These are phyloP conservation scores for Hormiphora californensis DNA, from an alignment of 37 sponge, comb jelly and placozoan species.

Conservation along the genomic window DNA sequence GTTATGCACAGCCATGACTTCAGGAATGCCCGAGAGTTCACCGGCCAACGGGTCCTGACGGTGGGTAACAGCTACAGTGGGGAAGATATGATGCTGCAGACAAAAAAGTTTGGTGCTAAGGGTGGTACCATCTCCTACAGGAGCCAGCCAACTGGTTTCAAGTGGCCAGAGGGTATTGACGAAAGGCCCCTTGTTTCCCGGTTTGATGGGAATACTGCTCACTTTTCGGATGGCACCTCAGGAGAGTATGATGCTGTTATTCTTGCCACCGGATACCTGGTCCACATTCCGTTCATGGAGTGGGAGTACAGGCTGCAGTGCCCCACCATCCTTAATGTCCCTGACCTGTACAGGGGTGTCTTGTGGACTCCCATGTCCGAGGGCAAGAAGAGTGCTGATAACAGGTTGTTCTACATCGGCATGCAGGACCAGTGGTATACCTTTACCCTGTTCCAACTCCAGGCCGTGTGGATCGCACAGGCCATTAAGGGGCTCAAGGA, in stretches of 20 bases:
- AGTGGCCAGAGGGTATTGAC: slow-evolving; percentile 53
- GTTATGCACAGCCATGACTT: slow-evolving; percentile 61
- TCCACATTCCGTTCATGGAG: slow-evolving; percentile 59
- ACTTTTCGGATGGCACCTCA: slow-evolving; percentile 52
- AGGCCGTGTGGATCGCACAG: slow-evolving; percentile 56
- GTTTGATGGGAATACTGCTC: slow-evolving; percentile 45
- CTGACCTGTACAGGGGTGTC: slow-evolving; percentile 54
- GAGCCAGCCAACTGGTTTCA: slow-evolving; percentile 55
- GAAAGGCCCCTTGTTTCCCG: slow-evolving; percentile 25
- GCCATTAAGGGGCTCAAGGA: slow-evolving; percentile 49
- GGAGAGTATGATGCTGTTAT: slow-evolving; percentile 57
- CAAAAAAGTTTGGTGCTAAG: slow-evolving; percentile 57
- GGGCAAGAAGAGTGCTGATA: not conserved
- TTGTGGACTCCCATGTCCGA: not conserved
- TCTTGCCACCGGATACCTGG: slow-evolving; percentile 60
- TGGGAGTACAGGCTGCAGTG: slow-evolving; percentile 40
- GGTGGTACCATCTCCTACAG: slow-evolving; percentile 50
- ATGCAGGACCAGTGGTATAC: slow-evolving; percentile 62
- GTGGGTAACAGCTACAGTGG: slow-evolving; percentile 57
- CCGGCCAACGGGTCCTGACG: slow-evolving; percentile 25
- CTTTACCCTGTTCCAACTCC: slow-evolving; percentile 56
- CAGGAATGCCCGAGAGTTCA: slow-evolving; percentile 58
- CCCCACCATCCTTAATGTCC: not conserved
- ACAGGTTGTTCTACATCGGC: slow-evolving; percentile 57
- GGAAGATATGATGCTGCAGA: slow-evolving; percentile 59